Base-by-base conservation (phyloP, 53 echinoderm and acorn worm genomes). In the Echinarachnius parma region DNA sequence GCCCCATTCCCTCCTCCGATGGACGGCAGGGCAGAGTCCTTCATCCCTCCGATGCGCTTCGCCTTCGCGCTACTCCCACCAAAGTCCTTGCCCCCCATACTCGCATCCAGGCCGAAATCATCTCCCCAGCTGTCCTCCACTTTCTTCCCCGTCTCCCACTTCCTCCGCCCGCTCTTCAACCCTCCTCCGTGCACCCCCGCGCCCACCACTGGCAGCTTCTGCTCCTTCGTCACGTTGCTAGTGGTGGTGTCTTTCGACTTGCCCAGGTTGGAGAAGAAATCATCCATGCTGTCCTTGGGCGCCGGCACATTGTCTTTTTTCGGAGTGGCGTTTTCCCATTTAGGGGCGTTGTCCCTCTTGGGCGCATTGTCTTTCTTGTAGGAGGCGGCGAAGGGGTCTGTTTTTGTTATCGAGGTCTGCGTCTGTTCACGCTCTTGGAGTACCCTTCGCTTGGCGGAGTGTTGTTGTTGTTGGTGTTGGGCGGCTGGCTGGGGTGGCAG, bases 81-180 rank as follows among this genome's bases (percentile, higher is more conserved):
- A 15, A 62, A 62, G 25, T 24, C 62, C 0, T 35, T 46, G 19
- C n/a, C n/a, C n/a, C n/a, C n/a, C n/a, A n/a, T n/a, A 31, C 48
- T 66, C 24, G 35, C 58, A 21, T 91, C 91, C 64, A 86, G 72
- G 46, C 86, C 91, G 77, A 86, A 91, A 32, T 91, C 91, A 33
- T 86, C 83, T 20, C 81, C 63, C 66, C 66, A 66, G 29, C 48
- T 79, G 66, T 80, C 86, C 52, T 86, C 91, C 36, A 80, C 37
- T 34, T 89, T 91, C 77, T 91, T 83, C 53, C 58, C 77, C 22
- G 80, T 80, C 27, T 91, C 92, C 92, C 92, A 92, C 22, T 89
- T 64, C 44, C 88, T 82, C 54, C 92, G 62, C 20, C 86, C 86
- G 37, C 88, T 89, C 49, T 75, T 85, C 58, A 77, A 83, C n/a